Base-by-base conservation (phyloP, 2,113 vertebrate genomes). In the Zosterops pallidus region DNA sequence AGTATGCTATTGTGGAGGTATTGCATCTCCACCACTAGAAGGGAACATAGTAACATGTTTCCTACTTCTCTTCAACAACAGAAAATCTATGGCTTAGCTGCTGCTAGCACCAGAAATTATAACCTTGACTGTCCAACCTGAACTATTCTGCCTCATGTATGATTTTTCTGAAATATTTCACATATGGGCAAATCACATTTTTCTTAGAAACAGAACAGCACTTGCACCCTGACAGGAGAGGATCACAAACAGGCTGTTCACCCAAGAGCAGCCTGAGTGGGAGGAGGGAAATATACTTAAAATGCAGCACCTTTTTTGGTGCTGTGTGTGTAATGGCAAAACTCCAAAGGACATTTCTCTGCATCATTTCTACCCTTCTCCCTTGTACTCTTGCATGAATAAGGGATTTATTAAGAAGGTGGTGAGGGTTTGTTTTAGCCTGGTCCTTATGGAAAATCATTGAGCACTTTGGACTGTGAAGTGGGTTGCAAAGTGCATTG, bases 401-500 rank as follows among this genome's bases (percentile, higher is more conserved):
- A 49, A 89, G 15, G 12, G 19, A 65, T 83, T 62, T 86, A 42
- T 25, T 31, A 25, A 47, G 29, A 68, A n/a, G n/a, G 22, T 52
- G 46, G 28, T 52, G 37, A 28, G 39, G 6, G 29, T 41, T 88
- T 24, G 0, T 56, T 81, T 86, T 83, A 94, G 52, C 65, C 83
- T 76, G 19, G 31, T 83, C 60, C 44, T 89, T 79, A 37, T 8
- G 55, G 68, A 78, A 94, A 96, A 95, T 65, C 81, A 69, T 49
- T 80, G 92, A 94, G 89, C 33, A 42, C 65, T 78, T 84, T 63
- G 81, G 70, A 67, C 75, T 37, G 31, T 92, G 77, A 96, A 95
- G 90, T 90, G 65, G 62, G 67, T 92, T 92, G 41, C 91, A 95
- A 96, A 97, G 92, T 89, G 41, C 84, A 76, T 86, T 95, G 86